phyloP scores from a whole-genome alignment of 2,113 vertebrate species.

The Elachura formosa region DNA sequence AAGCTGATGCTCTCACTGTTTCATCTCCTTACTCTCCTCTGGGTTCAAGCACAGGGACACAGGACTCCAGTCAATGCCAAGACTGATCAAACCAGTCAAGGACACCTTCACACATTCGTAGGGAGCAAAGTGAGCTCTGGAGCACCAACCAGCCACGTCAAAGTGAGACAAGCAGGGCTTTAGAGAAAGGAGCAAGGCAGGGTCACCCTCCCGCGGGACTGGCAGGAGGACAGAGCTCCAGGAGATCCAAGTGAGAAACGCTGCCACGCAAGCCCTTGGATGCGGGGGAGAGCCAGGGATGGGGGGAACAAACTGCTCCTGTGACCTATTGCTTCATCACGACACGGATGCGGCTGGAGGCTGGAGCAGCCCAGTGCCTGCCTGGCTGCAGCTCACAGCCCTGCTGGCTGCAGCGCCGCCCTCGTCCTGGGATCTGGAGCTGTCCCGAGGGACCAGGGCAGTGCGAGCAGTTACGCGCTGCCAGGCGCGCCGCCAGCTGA shows the following conservation, averaged over 20 bases:
- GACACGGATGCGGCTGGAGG: no score
- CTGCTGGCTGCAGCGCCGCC: not conserved
- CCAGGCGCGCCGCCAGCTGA: conserved; percentile 16
- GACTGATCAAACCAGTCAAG: not conserved
- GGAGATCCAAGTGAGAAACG: not conserved
- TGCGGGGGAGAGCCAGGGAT: not conserved
- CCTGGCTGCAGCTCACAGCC: conserved; percentile 30
- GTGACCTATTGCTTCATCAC: not conserved
- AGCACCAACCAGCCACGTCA: not conserved
- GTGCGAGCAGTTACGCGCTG: not conserved
- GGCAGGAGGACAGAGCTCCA: not conserved
- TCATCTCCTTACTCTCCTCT: not conserved
- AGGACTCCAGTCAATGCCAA: not conserved
- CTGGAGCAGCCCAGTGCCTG: not conserved
- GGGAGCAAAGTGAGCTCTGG: not conserved
- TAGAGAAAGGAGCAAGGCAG: accelerated
- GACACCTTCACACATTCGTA: not conserved
- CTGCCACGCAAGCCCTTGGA: not conserved
- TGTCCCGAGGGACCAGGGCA: conserved; percentile 44
- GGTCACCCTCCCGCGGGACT: not conserved
- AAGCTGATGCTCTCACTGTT: not conserved
- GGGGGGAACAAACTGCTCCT: not conserved
- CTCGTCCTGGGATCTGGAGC: not conserved
- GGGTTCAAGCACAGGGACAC: not conserved
- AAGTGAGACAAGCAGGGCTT: not conserved